These are phyloP conservation scores for Cassiopea andromeda DNA, from an alignment of 30 jellyfish, hydroid and myxozoan genomes.

Conservation along the genomic window DNA sequence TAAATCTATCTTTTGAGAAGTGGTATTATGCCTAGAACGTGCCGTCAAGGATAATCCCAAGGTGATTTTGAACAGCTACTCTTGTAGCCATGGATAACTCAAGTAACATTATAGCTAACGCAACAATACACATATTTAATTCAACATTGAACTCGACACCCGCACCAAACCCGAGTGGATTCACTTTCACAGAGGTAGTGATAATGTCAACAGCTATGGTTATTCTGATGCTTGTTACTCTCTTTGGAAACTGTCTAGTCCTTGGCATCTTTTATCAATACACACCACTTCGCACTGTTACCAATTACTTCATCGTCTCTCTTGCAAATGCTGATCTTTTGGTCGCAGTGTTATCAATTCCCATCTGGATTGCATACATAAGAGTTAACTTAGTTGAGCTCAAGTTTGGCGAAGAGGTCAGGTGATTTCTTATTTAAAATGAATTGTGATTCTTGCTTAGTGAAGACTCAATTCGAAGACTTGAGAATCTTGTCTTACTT, in stretches of 20 bases:
- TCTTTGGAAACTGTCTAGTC: conserved; percentile 68
- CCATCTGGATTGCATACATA: conserved; percentile 73
- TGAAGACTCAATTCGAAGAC: too few relatives aligned
- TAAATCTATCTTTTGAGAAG: too few relatives aligned
- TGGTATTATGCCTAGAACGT: too few relatives aligned
- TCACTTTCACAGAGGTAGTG: conserved; percentile 32
- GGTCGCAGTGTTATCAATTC: conserved; percentile 67
- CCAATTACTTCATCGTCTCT: conserved; percentile 70
- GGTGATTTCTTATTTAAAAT: not conserved
- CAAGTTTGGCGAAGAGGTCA: conserved; percentile 51
- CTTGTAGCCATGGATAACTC: too few relatives aligned
- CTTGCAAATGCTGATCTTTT: conserved; percentile 73
- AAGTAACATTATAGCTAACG: not conserved
- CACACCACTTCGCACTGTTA: conserved; percentile 75
- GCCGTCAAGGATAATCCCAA: too few relatives aligned
- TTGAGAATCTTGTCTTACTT: too few relatives aligned
- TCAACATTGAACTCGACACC: not conserved
- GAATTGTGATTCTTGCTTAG: too few relatives aligned
- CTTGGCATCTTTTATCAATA: conserved; percentile 70
- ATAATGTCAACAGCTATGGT: conserved; percentile 52
- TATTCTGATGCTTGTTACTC: conserved; percentile 31
- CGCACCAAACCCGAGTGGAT: not conserved
- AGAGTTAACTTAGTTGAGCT: conserved; percentile 37
- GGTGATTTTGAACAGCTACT: too few relatives aligned
- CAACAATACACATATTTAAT: not conserved